Percentiles rank a stretch among this genome's conserved stretches.
These are phyloP conservation scores for Centruroides vittatus DNA, from an alignment of 1,140 invertebrate species.

Conservation along the genomic window DNA sequence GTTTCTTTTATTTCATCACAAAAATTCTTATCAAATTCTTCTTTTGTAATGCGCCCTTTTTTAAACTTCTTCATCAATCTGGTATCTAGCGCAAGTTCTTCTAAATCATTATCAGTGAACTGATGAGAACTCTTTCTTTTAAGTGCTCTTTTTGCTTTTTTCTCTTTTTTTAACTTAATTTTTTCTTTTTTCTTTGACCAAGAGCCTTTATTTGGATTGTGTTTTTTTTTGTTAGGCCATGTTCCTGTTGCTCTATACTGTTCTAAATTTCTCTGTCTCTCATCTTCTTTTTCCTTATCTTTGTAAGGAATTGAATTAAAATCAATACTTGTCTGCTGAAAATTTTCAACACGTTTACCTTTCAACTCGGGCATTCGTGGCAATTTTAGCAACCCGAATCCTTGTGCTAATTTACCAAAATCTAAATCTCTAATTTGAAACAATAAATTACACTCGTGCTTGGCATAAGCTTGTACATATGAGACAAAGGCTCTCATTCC, in stretches of 20 bases:
- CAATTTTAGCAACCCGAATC: slow-evolving; percentile 76
- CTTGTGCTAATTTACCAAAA: slow-evolving; percentile 65
- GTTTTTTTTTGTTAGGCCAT: not conserved
- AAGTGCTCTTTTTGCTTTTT: slow-evolving; percentile 26
- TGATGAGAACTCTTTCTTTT: slow-evolving; percentile 29
- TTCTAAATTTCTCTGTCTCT: slow-evolving; percentile 53
- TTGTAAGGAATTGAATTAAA: slow-evolving; percentile 53
- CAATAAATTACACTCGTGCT: slow-evolving; percentile 89
- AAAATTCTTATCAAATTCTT: not conserved
- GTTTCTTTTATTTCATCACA: too few relatives aligned
- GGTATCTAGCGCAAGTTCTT: slow-evolving; percentile 67
- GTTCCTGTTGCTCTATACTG: slow-evolving; percentile 52
- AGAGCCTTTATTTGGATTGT: not conserved
- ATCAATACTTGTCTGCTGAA: slow-evolving; percentile 50
- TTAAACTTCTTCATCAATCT: slow-evolving; percentile 76
- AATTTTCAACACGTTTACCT: slow-evolving; percentile 46
- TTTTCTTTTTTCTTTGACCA: slow-evolving; percentile 36
- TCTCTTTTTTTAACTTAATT: slow-evolving; percentile 34
- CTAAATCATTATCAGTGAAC: slow-evolving; percentile 57
- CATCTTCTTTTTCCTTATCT: slow-evolving; percentile 61
- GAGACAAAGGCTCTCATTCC: slow-evolving; percentile 89
- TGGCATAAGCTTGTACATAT: slow-evolving; percentile 80
- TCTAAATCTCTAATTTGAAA: slow-evolving; percentile 78
- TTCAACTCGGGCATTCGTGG: slow-evolving; percentile 92
- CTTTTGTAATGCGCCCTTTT: slow-evolving; percentile 36